Evolutionary conservation across 2,797 vertebrate species (phyloP), one percentile per base, ranked within the genome.

Genomic region (Fringilla coelebs): DNA sequence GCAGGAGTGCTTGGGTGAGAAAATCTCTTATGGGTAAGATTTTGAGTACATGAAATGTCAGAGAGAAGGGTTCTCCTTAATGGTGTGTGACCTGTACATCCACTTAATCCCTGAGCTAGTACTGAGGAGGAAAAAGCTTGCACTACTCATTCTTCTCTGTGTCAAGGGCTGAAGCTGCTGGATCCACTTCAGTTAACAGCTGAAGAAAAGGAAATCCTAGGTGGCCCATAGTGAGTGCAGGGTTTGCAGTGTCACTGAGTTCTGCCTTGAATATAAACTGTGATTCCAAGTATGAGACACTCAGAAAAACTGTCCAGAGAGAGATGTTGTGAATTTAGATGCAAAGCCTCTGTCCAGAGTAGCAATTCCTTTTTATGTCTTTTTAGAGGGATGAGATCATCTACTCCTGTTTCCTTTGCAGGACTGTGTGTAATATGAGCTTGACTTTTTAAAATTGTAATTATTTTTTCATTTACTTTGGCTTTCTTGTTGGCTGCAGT

Each of bases 61-160:
- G 75, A 70, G 82, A 95, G 87, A 91, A 91, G 26, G 6, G 20
- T 77, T 94, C 43, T 94, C 41, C 71, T 94, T 96, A 93, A 89
- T 91, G 82, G 28, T 88, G 36, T 91, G 88, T 94, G 89, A 93
- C 85, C 93, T 91, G 17, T 60, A 87, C 75, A 92, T 82, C 81
- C 49, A 46, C 51, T 93, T 93, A 93, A 36, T 93, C 85, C 79
- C 91, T 78, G 51, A 94, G 87, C 75, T 92, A 26, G 76, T 57
- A 43, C 49, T 1, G 2, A 62, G 40, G 52, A 92, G 58, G n/a
- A 84, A 46, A 17, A 70, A 43, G 28, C 94, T 92, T 84, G 48
- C 51, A 79, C 41, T 88, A 36, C 31, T 95, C 31, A 28, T 78
- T 88, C 32, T 77, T 71, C 70, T 67, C 22, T 67, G 46, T 93